Percentiles rank a stretch among this genome's conserved stretches.
These are phyloP conservation scores for Ischnus inquisitorius DNA, from an alignment of 2,888 invertebrate genomes.

Conservation along the genomic window DNA sequence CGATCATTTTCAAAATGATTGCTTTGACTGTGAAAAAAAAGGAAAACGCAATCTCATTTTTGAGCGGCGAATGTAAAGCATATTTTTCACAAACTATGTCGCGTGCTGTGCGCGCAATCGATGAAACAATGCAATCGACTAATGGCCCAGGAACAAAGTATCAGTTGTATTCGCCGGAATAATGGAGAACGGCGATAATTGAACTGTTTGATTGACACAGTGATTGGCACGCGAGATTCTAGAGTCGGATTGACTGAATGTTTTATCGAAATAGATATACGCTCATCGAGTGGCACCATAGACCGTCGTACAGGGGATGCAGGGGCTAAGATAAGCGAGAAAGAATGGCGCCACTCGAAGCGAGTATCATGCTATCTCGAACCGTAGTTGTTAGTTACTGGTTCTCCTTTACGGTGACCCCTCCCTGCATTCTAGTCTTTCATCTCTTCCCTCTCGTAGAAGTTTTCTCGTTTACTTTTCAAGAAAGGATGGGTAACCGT, in stretches of 20 bases:
- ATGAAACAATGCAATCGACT: background rate
- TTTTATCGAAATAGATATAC: background rate
- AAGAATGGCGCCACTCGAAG: constrained; percentile 64
- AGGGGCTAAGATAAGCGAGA: constrained; percentile 46
- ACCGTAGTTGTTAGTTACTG: constrained; percentile 65
- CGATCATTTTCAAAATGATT: too few relatives aligned
- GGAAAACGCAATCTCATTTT: background rate
- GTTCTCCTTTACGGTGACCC: constrained; percentile 31
- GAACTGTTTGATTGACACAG: background rate
- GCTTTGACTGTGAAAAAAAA: background rate
- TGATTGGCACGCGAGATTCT: background rate
- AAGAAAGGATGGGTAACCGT: constrained; percentile 39
- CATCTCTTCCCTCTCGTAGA: constrained; percentile 39
- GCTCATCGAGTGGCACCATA: background rate
- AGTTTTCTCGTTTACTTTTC: constrained; percentile 67
- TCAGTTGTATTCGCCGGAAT: background rate
- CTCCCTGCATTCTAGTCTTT: constrained; percentile 10
- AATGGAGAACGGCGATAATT: background rate
- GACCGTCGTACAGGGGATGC: constrained; percentile 17
- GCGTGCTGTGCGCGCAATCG: background rate
- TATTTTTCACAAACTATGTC: background rate
- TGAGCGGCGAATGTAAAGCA: background rate
- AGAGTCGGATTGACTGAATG: constrained; percentile 10
- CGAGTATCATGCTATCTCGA: constrained; percentile 57
- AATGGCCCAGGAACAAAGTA: background rate